Base-by-base conservation (phyloP, 2,888 invertebrate genomes). In the Neuroscelio doddi region DNA sequence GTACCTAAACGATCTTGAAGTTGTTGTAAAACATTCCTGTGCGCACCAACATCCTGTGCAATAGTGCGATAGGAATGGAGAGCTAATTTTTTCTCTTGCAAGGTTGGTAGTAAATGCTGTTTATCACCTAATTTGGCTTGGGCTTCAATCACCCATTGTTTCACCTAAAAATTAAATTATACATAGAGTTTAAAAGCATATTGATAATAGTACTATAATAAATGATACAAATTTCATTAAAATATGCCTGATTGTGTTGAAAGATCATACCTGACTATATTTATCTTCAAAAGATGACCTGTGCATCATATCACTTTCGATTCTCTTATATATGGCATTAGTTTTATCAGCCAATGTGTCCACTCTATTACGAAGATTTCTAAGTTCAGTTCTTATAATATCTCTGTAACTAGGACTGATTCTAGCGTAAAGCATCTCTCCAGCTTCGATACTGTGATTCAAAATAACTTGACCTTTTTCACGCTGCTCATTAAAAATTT, bases 211-310 rank as follows among this genome's bases (percentile, higher is more conserved):
- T n/a, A n/a, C n/a, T n/a, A n/a, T n/a, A n/a, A n/a, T n/a, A n/a
- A n/a, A n/a, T n/a, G n/a, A n/a, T n/a, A n/a, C n/a, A n/a, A n/a
- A n/a, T n/a, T n/a, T n/a, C n/a, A n/a, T n/a, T n/a, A n/a, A n/a
- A n/a, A 15, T 24, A 30, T 3, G 21, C 21, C 21, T 21, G 21
- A 21, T 21, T 21, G 5, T 21, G 3, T 21, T 21, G 21, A 7
- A 27, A 26, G n/a, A 49, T 41, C 73, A 3, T 53, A 74, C 71
- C 45, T 96, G 95, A 41, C 91, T 91, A 72, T 94, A 93, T 66
- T 94, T 95, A 74, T 97, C 96, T 81, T 97, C 96, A 81, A 97
- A 95, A 0, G 96, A 95, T 1, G 95, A 94, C 83, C 96, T 90
- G 75, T 96, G 95, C 80, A 96, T 92, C 64, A 97, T 89, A 30